Evolutionary conservation across 2,113 vertebrate genomes (phyloP).

Genomic region (Zosterops lateralis): DNA sequence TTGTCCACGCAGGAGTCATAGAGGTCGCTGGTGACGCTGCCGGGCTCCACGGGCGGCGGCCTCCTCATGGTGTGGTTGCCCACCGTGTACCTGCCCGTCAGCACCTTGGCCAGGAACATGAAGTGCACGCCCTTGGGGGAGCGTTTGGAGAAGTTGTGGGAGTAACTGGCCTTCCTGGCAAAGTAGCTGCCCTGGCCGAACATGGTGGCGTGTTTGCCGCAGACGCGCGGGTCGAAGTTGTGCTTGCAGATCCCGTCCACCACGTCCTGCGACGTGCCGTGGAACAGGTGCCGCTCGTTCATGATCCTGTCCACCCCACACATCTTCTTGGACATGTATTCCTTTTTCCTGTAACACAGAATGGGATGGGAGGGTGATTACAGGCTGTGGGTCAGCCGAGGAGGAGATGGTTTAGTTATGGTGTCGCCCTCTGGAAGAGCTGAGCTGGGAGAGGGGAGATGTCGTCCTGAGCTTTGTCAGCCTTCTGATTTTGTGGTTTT

Average conservation of each 20-base stretch:
- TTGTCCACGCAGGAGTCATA: conserved; percentile 99
- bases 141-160: conserved; percentile 95
- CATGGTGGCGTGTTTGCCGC: conserved; percentile 98
- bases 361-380: background rate
- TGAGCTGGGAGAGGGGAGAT: background rate
- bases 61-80: conserved; percentile 96
- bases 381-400: background rate
- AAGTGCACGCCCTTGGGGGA: conserved; percentile 92
- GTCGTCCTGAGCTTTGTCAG: too few relatives aligned
- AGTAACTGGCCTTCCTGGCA: conserved; percentile 94
- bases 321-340: conserved; percentile 94
- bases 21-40: conserved; percentile 92
- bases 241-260: conserved; percentile 99
- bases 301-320: conserved; percentile 87
- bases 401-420: accelerated
- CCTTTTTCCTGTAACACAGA: conserved; percentile 88
- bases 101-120: conserved; percentile 98
- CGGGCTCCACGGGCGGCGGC: conserved; percentile 89
- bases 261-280: conserved; percentile 94
- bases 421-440: background rate
- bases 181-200: conserved; percentile 99
- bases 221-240: conserved; percentile 97
- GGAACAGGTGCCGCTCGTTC: conserved; percentile 96
- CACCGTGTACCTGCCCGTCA: conserved; percentile 92
- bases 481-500: too few relatives aligned